A percentile compares a stretch with the other conserved stretches of the same genome.
These are phyloP conservation scores for Eumerus sabulonum DNA, from an alignment of 2,888 invertebrate genomes.

Conservation along the genomic window DNA sequence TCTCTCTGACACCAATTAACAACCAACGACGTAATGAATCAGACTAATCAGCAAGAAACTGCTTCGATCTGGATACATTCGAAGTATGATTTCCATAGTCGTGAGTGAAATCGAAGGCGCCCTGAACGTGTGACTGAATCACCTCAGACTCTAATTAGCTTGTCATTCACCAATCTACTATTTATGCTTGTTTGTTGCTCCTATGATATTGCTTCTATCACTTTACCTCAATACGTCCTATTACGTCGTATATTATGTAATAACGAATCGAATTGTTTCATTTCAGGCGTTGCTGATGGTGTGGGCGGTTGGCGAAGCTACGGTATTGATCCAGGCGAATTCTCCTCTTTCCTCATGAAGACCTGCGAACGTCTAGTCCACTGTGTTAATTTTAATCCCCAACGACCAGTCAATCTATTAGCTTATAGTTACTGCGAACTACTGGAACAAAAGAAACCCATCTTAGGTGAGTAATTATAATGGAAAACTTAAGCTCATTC, in stretches of 20 bases:
- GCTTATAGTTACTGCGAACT: constrained; percentile 95
- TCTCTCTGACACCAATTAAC: too few species aligned
- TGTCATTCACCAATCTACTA: too few species aligned
- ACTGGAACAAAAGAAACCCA: constrained; percentile 93
- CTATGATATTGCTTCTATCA: not conserved
- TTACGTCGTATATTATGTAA: too few species aligned
- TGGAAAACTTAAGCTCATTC: not conserved
- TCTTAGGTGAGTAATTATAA: constrained; percentile 86
- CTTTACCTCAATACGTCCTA: not conserved
- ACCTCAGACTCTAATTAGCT: not conserved
- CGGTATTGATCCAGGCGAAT: constrained; percentile 98
- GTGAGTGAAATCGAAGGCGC: constrained; percentile 17
- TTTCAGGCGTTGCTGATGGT: constrained; percentile 97
- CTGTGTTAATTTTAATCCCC: constrained; percentile 92
- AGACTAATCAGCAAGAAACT: constrained; percentile 17
- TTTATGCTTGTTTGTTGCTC: too few species aligned
- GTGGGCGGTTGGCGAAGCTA: constrained; percentile 99
- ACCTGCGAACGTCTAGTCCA: constrained; percentile 95
- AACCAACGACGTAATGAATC: constrained; percentile 24
- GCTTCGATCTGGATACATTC: constrained; percentile 39
- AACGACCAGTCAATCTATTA: constrained; percentile 92
- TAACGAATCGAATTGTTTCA: constrained; percentile 1
- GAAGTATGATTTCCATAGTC: not conserved
- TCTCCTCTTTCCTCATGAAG: constrained; percentile 95
- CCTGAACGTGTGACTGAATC: constrained; percentile 1